Conservation (phyloP, 2,113 vertebrate species). For the Lycaon pictus region DNA sequence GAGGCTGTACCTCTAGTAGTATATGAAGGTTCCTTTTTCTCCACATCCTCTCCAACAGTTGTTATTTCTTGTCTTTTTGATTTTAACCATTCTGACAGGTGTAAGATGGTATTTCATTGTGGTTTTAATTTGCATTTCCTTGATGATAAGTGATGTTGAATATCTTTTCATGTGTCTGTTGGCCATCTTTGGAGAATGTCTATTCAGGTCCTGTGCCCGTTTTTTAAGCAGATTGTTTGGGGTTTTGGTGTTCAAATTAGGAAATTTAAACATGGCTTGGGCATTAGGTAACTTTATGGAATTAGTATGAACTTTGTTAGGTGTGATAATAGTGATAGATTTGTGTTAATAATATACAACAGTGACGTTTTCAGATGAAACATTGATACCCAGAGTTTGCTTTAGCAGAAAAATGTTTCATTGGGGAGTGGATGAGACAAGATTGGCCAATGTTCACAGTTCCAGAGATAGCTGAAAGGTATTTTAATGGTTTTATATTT, state of each 20-base stretch:
- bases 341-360: background rate
- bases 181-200: background rate
- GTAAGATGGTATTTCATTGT: background rate
- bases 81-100: background rate
- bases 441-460: background rate
- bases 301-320: conserved; percentile 38
- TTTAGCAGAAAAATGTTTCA: background rate
- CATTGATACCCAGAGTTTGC: background rate
- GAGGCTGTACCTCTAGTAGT: background rate
- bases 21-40: background rate
- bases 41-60: background rate
- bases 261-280: conserved; percentile 24
- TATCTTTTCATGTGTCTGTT: background rate
- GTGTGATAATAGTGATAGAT: background rate
- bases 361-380: conserved; percentile 47
- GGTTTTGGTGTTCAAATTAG: background rate
- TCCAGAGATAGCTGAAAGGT: background rate
- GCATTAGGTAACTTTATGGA: conserved; percentile 3
- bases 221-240: background rate
- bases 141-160: background rate
- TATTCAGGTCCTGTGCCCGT: background rate
- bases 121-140: background rate
- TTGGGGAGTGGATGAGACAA: background rate
- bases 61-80: background rate
- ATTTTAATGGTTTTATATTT: conserved; percentile 16